Evolutionary conservation across 2,888 invertebrate species (phyloP).

Genomic region (Ypsolopha scabrella): DNA sequence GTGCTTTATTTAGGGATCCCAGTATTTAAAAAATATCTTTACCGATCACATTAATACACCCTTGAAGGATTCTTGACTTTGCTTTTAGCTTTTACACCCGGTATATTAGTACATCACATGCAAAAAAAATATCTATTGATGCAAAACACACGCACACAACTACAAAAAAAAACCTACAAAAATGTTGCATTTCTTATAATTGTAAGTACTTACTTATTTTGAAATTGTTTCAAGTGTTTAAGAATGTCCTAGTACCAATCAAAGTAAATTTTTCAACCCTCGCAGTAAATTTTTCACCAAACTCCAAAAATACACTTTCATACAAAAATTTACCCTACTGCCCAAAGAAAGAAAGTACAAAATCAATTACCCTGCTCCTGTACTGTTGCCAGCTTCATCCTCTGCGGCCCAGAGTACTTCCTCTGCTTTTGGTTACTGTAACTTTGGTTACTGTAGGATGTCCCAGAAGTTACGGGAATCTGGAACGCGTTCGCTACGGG

Average conservation of each 20-base stretch:
- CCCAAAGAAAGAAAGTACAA: slow-evolving; percentile 9
- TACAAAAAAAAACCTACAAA: slow-evolving; percentile 6
- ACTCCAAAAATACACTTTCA: too few species aligned
- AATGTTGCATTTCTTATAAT: background rate
- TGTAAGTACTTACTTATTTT: background rate
- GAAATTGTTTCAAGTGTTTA: background rate
- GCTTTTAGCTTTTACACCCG: too few species aligned
- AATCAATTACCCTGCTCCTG: slow-evolving; percentile 80
- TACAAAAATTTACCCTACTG: background rate
- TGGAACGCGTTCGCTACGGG: slow-evolving; percentile 18
- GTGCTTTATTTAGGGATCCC: too few species aligned
- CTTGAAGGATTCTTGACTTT: too few species aligned
- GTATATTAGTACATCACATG: background rate
- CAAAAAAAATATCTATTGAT: background rate
- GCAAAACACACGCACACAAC: slow-evolving; percentile 7
- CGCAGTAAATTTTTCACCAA: background rate
- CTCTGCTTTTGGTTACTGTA: slow-evolving; percentile 26
- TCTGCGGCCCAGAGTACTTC: slow-evolving; percentile 71
- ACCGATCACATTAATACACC: too few species aligned
- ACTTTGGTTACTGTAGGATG: slow-evolving; percentile 14
- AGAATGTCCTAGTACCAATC: background rate
- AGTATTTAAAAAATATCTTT: too few species aligned
- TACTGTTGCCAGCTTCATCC: slow-evolving; percentile 73
- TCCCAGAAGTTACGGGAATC: slow-evolving; percentile 26
- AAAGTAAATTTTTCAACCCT: background rate